These are phyloP conservation scores for Argyresthia goedartella DNA, from an alignment of 2,888 invertebrate genomes.

Conservation along the genomic window DNA sequence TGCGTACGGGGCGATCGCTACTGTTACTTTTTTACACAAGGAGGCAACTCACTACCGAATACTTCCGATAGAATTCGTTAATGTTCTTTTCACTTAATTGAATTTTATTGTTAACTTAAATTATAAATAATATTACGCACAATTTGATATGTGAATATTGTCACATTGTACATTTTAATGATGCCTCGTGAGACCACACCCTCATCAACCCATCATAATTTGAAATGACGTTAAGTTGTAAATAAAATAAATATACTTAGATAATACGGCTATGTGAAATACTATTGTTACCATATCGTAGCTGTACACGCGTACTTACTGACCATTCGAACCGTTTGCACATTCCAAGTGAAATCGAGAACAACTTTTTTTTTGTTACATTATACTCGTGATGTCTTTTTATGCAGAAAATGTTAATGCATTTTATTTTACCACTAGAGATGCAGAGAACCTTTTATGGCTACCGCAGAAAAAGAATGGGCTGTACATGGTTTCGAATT, in stretches of 20 bases:
- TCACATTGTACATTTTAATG: not conserved
- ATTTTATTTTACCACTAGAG: not conserved
- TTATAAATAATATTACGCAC: not conserved
- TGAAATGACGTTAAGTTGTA: not conserved
- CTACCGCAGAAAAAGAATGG: not conserved
- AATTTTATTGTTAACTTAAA: not conserved
- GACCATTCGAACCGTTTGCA: too few species aligned
- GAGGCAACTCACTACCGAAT: conserved; percentile 19
- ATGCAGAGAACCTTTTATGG: not conserved
- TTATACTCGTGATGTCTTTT: too few species aligned
- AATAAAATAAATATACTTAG: not conserved
- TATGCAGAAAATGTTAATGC: too few species aligned
- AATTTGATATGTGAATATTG: conserved; percentile 1
- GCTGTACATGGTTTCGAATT: too few species aligned
- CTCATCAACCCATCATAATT: not conserved
- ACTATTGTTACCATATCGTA: too few species aligned
- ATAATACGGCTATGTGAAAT: too few species aligned
- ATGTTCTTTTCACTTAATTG: conserved; percentile 25
- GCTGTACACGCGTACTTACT: too few species aligned
- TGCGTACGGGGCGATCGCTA: not conserved
- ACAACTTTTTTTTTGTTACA: too few species aligned
- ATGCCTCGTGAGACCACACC: not conserved
- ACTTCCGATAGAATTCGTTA: conserved; percentile 29
- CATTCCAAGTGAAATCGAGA: too few species aligned
- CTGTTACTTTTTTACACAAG: too few species aligned